Evolutionary conservation across 2,888 invertebrate species (phyloP), one percentile per base, ranked within the genome.

Genomic region (Ceramica pisi): DNA sequence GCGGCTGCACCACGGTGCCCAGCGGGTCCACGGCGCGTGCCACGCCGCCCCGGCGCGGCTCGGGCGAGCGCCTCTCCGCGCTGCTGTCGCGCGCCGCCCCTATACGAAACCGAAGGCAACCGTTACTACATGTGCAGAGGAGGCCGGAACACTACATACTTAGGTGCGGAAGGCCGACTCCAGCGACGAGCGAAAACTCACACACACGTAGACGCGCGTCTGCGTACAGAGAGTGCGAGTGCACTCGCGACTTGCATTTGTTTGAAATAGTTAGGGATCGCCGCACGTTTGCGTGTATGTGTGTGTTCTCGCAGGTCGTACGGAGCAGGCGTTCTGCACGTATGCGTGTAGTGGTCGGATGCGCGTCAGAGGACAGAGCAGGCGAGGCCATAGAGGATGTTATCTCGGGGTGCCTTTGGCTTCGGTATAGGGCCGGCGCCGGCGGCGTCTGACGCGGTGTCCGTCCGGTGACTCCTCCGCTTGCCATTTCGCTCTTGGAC

Each of bases 101-200:
- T 97, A 97, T 97, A 97, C 97, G 92, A 93, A 98, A 98, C 98
- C 98, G 97, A 97, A 97, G 98, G 98, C 98, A 97, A 97, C 97
- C 94, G 91, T 91, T 92, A 94, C 92, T 92, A 88, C 87, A 81
- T 65, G 71, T 71, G 81, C 78, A 79, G 79, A 80, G 79, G 79
- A 80, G 81, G 51, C 77, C 85, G 87, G 50, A 74, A 14, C 72
- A 57, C 72, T 9, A 41, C n/a, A 35, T 67, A 50, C 0, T 1
- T 2, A 26, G 12, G 44, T 21, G 12, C 35, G 19, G 66, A 3
- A 66, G 44, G 26, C 2, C 50, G 21, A 23, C 50, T 57, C 81
- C 44, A 35, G 35, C 35, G 12, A 31, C 16, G 44, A 35, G 56
- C 74, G 41, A 74, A 48, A n/a, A 16, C 48, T 31, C 71, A 57